phyloP scores from a whole-genome alignment of 2,888 invertebrate genomes.

The Acronicta alni region DNA sequence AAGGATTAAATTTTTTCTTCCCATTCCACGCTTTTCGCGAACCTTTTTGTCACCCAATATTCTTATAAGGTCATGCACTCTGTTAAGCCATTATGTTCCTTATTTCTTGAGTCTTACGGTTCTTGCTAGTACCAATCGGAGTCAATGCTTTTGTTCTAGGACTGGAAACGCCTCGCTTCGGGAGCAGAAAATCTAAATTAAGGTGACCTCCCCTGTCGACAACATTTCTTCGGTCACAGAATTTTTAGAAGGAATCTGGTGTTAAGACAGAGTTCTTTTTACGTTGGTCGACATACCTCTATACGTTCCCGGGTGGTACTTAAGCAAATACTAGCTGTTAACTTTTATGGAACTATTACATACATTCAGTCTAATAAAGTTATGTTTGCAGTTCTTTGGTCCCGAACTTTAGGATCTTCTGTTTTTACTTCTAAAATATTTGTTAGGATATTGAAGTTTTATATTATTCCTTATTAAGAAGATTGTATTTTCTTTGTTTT shows the following conservation, averaged over 20 bases:
- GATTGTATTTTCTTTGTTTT: conserved; percentile 42
- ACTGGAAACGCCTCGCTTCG: conserved; percentile 74
- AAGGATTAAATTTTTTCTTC: conserved; percentile 42
- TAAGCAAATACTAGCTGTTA: conserved; percentile 82
- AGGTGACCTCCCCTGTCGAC: conserved; percentile 66
- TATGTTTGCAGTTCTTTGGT: conserved; percentile 69
- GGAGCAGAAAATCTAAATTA: conserved; percentile 75
- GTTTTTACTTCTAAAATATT: conserved; percentile 57
- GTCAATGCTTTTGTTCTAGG: conserved; percentile 77
- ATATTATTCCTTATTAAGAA: conserved; percentile 32
- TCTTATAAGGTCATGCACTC: conserved; percentile 67
- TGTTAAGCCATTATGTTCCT: conserved; percentile 62
- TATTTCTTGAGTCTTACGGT: conserved; percentile 63
- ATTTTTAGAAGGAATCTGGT: conserved; percentile 50
- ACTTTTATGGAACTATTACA: conserved; percentile 83
- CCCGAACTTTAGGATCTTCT: conserved; percentile 57
- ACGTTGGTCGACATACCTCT: conserved; percentile 59
- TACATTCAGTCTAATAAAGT: conserved; percentile 79
- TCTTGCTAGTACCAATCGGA: conserved; percentile 50
- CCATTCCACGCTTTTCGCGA: conserved; percentile 63
- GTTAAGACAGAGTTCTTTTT: conserved; percentile 57
- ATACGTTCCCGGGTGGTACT: conserved; percentile 68
- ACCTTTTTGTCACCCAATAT: conserved; percentile 75
- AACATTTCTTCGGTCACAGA: conserved; percentile 50
- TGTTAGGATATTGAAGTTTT: conserved; percentile 40